A percentile compares a stretch with the other conserved stretches of the same genome.
These are phyloP conservation scores for Ruditapes philippinarum DNA, from an alignment of 1,140 invertebrate genomes.

Conservation along the genomic window DNA sequence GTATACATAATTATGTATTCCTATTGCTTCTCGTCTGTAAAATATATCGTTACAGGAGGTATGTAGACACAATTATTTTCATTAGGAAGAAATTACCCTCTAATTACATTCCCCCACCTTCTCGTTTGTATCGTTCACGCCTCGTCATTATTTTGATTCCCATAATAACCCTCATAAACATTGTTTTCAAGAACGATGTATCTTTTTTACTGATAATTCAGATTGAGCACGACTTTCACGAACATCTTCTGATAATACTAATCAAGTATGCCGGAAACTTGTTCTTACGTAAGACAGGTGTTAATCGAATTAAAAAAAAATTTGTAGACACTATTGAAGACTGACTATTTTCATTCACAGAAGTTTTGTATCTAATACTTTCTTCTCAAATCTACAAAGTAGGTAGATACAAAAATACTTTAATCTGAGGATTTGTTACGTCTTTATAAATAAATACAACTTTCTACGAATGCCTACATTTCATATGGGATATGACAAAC, in stretches of 20 bases:
- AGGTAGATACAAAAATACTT: too few species aligned
- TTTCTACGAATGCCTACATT: too few species aligned
- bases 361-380: too few species aligned
- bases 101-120: background rate
- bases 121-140: background rate
- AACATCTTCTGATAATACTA: background rate
- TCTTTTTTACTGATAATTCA: background rate
- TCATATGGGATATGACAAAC: too few species aligned
- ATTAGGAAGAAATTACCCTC: background rate
- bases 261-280: background rate
- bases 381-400: too few species aligned
- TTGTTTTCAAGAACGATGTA: background rate
- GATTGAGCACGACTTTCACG: background rate
- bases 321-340: too few species aligned
- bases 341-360: too few species aligned
- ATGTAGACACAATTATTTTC: background rate
- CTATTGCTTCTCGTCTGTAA: too few species aligned
- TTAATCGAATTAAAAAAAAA: background rate
- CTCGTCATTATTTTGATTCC: conserved; percentile 1
- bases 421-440: too few species aligned
- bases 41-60: too few species aligned
- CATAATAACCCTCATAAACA: background rate
- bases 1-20: too few species aligned
- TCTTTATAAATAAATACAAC: too few species aligned
- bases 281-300: background rate